Conservation (phyloP, 2,113 vertebrate species). For the Solea solea region DNA sequence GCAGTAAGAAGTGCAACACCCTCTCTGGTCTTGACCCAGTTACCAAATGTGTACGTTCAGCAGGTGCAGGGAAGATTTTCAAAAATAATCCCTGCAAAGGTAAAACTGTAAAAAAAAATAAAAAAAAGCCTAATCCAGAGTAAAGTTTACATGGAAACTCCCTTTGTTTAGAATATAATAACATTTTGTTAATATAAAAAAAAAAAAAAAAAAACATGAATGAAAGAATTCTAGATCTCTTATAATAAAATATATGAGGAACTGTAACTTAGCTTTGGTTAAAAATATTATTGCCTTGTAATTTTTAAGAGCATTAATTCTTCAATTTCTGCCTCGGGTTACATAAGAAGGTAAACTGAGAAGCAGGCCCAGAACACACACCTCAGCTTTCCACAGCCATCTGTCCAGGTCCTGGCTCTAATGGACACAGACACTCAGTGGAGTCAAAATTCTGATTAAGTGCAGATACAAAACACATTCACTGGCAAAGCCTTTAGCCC, state of each 20-base stretch:
- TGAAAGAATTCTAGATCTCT: neutral
- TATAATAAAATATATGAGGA: neutral
- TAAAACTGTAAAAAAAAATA: conserved; percentile 31
- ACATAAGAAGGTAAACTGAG: conserved; percentile 25
- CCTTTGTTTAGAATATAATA: neutral
- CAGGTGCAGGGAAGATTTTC: conserved; percentile 66
- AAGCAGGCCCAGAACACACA: conserved; percentile 36
- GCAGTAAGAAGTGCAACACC: conserved; percentile 67
- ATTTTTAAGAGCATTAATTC: conserved; percentile 2
- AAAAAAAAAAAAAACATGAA: conserved; percentile 3
- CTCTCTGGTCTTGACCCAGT: conserved; percentile 76
- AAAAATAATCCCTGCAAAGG: conserved; percentile 47
- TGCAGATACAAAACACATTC: conserved; percentile 48
- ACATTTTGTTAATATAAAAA: neutral
- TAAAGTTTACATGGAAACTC: conserved; percentile 1
- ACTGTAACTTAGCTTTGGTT: neutral
- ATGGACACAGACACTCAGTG: conserved; percentile 38
- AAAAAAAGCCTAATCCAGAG: conserved; percentile 3
- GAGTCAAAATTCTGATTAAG: conserved; percentile 54
- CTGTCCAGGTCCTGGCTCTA: conserved; percentile 43
- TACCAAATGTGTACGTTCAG: conserved; percentile 68
- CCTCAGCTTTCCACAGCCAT: conserved; percentile 55
- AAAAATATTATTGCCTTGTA: neutral
- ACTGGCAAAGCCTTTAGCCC: conserved; percentile 43
- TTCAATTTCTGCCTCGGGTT: conserved; percentile 9